phyloP scores from a whole-genome alignment of 53 echinoderm and acorn worm genomes.

The Astropecten irregularis region DNA sequence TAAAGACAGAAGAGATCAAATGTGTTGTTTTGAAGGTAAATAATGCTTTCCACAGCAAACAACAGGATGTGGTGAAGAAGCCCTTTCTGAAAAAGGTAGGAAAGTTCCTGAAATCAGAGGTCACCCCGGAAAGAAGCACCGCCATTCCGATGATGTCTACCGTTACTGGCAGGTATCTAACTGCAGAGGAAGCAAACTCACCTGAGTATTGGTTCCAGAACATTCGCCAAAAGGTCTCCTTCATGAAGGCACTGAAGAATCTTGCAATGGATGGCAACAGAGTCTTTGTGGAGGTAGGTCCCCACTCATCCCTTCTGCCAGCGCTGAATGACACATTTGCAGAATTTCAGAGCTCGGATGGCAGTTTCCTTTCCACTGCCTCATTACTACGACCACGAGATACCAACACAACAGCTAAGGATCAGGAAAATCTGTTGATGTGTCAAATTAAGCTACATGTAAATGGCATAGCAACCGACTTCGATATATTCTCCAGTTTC shows the following conservation, averaged over 20 bases:
- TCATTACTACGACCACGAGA: constrained; percentile 56
- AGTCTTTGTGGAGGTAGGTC: constrained; percentile 61
- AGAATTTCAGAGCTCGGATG: not conserved
- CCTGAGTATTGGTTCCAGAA: constrained; percentile 69
- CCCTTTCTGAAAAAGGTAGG: constrained; percentile 46
- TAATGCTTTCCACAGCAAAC: constrained; percentile 71
- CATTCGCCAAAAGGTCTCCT: constrained; percentile 50
- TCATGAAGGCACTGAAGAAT: constrained; percentile 48
- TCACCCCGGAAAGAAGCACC: not conserved
- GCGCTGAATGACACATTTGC: constrained; percentile 52
- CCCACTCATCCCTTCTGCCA: constrained; percentile 51
- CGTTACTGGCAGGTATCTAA: constrained; percentile 57
- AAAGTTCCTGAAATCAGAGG: constrained; percentile 14
- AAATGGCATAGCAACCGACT: constrained; percentile 15
- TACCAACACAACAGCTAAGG: constrained; percentile 7
- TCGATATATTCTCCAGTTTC: constrained; percentile 16
- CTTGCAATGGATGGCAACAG: constrained; percentile 51
- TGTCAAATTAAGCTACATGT: constrained; percentile 57
- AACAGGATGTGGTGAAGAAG: constrained; percentile 57
- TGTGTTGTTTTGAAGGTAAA: constrained; percentile 58
- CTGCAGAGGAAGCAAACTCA: constrained; percentile 37
- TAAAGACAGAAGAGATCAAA: constrained; percentile 35
- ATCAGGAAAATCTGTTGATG: constrained; percentile 37
- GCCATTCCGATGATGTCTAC: constrained; percentile 70
- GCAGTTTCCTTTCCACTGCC: constrained; percentile 9